Evolutionary conservation across 2,113 vertebrate genomes (phyloP), one percentile per base, ranked within the genome.

Genomic region (Podarcis muralis): DNA sequence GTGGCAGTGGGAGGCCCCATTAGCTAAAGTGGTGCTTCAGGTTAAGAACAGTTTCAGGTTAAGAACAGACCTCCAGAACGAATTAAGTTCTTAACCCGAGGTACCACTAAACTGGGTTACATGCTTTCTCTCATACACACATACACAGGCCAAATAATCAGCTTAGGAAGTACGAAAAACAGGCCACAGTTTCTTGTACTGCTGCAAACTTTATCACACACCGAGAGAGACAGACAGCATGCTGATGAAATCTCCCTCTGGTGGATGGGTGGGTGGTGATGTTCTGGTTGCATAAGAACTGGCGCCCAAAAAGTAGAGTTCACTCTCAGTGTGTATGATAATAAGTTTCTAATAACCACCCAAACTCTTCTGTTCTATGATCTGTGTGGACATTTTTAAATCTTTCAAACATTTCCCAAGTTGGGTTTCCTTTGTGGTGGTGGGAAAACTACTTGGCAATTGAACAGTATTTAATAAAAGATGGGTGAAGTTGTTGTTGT

Each of bases 371-470:
- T 53, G 5, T 57, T 22, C 43, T 80, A 13, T 79, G 40, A 53
- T 87, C 30, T 48, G 37, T 68, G 35, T 76, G 37, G 37, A 13
- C 27, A 20, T 85, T 68, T 69, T 35, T 83, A 65, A 69, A 68
- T 4, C 84, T 25, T 76, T 81, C 37, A 78, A 85, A 22, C 18
- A 78, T 37, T 20, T 3, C 12, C 1, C 57, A 68, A 71, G 13
- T 72, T 83, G 27, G 75, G 6, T 53, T 53, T 53, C 9, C 12
- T 53, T 53, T 53, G 48, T 53, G 48, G 0, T 65, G 83, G 90
- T 87, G 1, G 20, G 78, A 90, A 85, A 81, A 83, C 35, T 59
- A 91, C 88, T 81, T 40, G 83, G 1, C 18, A 85, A 0, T n/a
- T 11, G 89, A 37, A 32, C 69, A 48, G 68, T 57, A 11, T 65